A percentile compares a stretch with the other conserved stretches of the same genome.
phyloP scores from a whole-genome alignment of 2,888 invertebrate species.

The Scaeva pyrastri region DNA sequence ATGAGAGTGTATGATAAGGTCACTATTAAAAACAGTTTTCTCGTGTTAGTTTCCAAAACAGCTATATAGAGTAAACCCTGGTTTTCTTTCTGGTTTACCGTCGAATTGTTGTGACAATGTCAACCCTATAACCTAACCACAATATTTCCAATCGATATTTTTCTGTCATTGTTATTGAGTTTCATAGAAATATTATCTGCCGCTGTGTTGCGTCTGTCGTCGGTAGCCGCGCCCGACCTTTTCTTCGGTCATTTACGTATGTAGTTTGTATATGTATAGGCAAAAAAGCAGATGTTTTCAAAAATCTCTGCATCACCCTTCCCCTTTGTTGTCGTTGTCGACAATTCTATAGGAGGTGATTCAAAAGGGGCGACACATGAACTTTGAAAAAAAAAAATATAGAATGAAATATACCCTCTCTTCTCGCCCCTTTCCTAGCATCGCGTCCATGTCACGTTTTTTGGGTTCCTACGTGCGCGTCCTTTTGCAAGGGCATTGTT shows the following conservation, averaged over 20 bases:
- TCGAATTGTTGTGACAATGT: too few relatives aligned
- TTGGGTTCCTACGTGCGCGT: conserved; percentile 3
- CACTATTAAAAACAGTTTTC: too few relatives aligned
- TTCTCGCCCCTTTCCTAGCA: neutral
- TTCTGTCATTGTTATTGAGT: neutral
- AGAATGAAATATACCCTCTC: conserved; percentile 42
- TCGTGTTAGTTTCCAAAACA: too few relatives aligned
- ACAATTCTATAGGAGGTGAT: neutral
- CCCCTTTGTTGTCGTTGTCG: neutral
- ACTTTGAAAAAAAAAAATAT: conserved; percentile 18
- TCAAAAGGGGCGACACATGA: conserved; percentile 40
- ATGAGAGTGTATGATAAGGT: too few relatives aligned
- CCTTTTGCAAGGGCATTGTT: conserved; percentile 29
- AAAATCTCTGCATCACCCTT: conserved; percentile 22
- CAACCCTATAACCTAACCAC: neutral
- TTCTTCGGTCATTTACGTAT: too few relatives aligned
- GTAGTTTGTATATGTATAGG: too few relatives aligned
- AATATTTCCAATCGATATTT: conserved; percentile 16
- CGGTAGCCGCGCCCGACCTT: neutral
- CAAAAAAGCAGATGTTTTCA: conserved; percentile 45
- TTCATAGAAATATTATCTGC: conserved; percentile 19
- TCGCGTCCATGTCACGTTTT: too few relatives aligned
- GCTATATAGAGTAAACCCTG: too few relatives aligned
- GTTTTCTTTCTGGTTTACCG: too few relatives aligned
- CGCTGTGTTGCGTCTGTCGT: neutral